Percentiles rank a stretch among this genome's conserved stretches.
These are phyloP conservation scores for Drosophila pseudoobscura DNA, from an alignment of 1,140 invertebrate species.

Conservation along the genomic window DNA sequence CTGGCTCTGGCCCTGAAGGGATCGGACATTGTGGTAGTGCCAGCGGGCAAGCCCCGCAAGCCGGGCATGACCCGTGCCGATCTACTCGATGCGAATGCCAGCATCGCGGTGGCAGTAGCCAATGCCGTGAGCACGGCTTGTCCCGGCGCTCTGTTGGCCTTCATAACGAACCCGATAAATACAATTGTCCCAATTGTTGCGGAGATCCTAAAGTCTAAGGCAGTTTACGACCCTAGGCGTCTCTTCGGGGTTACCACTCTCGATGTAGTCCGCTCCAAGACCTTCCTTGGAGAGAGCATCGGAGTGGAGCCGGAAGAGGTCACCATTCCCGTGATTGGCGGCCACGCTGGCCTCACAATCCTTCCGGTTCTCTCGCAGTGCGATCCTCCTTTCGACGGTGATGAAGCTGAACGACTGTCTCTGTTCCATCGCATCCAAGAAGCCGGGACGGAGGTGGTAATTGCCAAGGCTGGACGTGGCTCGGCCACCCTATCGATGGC, in stretches of 20 bases:
- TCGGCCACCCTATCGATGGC: slow-evolving; percentile 99
- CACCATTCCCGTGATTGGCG: slow-evolving; percentile 96
- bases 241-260: slow-evolving; percentile 97
- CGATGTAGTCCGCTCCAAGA: slow-evolving; percentile 95
- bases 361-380: slow-evolving; percentile 97
- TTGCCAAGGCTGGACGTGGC: slow-evolving; percentile 98
- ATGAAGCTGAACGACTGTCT: slow-evolving; percentile 88
- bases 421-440: slow-evolving; percentile 94
- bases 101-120: slow-evolving; percentile 94
- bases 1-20: slow-evolving; percentile 32
- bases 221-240: slow-evolving; percentile 93
- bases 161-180: slow-evolving; percentile 99
- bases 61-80: slow-evolving; percentile 96
- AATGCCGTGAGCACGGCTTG: slow-evolving; percentile 89
- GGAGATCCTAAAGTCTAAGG: slow-evolving; percentile 93
- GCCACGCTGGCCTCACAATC: slow-evolving; percentile 98
- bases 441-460: slow-evolving; percentile 98
- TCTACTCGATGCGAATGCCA: slow-evolving; percentile 97
- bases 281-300: slow-evolving; percentile 94
- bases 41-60: slow-evolving; percentile 97
- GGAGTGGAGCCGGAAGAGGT: slow-evolving; percentile 91
- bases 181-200: slow-evolving; percentile 98
- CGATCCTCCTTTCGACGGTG: slow-evolving; percentile 89
- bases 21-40: slow-evolving; percentile 95
- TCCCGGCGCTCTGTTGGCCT: slow-evolving; percentile 95